Base-by-base conservation (phyloP, 1,140 invertebrate species). In the Probaryconus sp. region DNA sequence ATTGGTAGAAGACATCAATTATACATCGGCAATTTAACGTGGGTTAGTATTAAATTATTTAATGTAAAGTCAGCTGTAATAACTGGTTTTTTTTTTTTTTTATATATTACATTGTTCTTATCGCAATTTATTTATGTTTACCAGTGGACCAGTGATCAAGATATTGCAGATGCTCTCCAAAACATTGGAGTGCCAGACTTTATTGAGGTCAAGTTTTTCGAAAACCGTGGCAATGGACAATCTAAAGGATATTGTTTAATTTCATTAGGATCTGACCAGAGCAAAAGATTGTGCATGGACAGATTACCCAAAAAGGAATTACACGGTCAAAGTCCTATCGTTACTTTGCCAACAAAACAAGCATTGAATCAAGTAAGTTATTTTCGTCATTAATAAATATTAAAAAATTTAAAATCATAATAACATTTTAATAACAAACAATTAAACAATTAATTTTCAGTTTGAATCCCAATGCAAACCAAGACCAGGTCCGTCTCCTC, bases 161-260 rank as follows among this genome's bases (percentile, higher is more conserved):
- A 99, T 85, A 94, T 99, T 38, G 92, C 93, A 20, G 95, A 98
- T 89, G 92, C 95, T 1, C 91, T 98, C 53, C 90, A 91, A 40
- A 92, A 92, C 65, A 90, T 98, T 72, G 98, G 97, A 13, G 94
- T 99, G 2, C 92, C 90, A 60, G 98, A 99, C 87, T 93, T 99
- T 75, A 90, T 98, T 69, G 98, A 99, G 85, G 96, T 99, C 7
- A 99, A 99, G 88, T 99, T 99, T 88, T 98, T 99, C 89, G 98
- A 99, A 88, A 99, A 99, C 89, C 92, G 98, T 78, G 95, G 96
- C 6, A 99, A 99, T 90, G 98, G 98, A 17, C 98, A 99, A 86
- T 98, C 97, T 0, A 99, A 99, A 90, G 98, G 98, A 31, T 98
- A 98, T 86, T 98, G 96, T 84, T 93, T 97, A 10, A 92, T 98